Conservation (phyloP, 2,113 vertebrate species). For the Puma concolor region DNA sequence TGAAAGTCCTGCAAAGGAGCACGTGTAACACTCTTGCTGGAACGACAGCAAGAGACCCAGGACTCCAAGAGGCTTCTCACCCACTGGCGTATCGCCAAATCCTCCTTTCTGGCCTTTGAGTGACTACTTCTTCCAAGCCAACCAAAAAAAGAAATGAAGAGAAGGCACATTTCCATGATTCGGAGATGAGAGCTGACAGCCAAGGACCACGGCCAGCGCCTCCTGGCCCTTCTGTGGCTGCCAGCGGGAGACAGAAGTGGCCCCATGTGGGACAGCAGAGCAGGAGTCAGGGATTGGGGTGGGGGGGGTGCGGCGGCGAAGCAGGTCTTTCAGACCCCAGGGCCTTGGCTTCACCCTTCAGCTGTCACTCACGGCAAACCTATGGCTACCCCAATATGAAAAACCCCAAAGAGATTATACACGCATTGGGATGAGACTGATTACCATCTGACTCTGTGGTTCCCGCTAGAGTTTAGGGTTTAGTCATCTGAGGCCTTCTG, state of each 20-base stretch:
- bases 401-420: background rate
- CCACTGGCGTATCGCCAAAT: background rate
- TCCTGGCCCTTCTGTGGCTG: background rate
- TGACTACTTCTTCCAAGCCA: background rate
- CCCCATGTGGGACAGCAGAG: background rate
- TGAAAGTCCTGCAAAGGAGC: no score
- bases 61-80: background rate
- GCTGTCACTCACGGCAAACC: background rate
- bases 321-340: background rate
- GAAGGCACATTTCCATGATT: background rate
- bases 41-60: background rate
- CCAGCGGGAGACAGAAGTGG: background rate
- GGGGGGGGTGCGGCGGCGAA: fast-evolving
- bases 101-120: background rate
- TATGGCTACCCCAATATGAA: background rate
- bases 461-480: background rate
- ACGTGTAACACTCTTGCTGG: background rate
- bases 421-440: background rate
- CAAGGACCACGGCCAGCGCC: background rate
- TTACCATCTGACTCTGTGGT: background rate
- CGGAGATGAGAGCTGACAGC: slow-evolving; percentile 35
- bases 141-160: background rate
- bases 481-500: slow-evolving; percentile 7
- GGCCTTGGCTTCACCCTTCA: background rate
- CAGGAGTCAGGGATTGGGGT: fast-evolving